These are phyloP conservation scores for Paracentrotus lividus DNA, from an alignment of 53 echinoderm and acorn worm genomes.

Conservation along the genomic window DNA sequence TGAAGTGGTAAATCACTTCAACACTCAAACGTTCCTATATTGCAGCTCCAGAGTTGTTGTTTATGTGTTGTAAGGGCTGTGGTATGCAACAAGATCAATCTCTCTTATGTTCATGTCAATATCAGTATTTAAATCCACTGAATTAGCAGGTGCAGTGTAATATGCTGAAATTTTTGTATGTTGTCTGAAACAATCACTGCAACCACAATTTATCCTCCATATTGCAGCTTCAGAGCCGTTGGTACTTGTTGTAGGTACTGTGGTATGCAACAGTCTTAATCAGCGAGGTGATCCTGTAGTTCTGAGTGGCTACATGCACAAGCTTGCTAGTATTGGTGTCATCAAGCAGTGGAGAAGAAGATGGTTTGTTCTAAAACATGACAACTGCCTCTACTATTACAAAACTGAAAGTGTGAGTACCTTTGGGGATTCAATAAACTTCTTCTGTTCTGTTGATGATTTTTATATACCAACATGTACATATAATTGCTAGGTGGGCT, in stretches of 20 bases:
- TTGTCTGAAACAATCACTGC: neutral
- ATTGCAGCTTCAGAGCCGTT: constrained; percentile 77
- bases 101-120: too few species aligned
- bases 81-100: too few species aligned
- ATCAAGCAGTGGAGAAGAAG: constrained; percentile 90
- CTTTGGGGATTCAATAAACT: neutral
- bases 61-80: too few species aligned
- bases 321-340: constrained; percentile 84
- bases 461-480: neutral
- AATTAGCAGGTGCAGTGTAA: too few species aligned
- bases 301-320: constrained; percentile 91
- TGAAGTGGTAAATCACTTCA: too few species aligned
- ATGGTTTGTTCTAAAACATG: constrained; percentile 98
- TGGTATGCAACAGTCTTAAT: constrained; percentile 92
- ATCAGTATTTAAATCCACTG: too few species aligned
- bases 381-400: constrained; percentile 98
- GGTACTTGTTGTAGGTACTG: constrained; percentile 89
- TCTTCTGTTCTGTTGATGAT: neutral
- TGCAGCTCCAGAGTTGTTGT: too few species aligned
- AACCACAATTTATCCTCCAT: neutral
- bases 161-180: neutral
- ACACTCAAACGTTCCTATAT: too few species aligned
- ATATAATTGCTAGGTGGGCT: too few species aligned
- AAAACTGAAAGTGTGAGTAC: constrained; percentile 86
- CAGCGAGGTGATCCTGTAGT: constrained; percentile 77